Evolutionary conservation across 2,888 invertebrate genomes (phyloP).

Genomic region (Acanthosoma haemorrhoidale): DNA sequence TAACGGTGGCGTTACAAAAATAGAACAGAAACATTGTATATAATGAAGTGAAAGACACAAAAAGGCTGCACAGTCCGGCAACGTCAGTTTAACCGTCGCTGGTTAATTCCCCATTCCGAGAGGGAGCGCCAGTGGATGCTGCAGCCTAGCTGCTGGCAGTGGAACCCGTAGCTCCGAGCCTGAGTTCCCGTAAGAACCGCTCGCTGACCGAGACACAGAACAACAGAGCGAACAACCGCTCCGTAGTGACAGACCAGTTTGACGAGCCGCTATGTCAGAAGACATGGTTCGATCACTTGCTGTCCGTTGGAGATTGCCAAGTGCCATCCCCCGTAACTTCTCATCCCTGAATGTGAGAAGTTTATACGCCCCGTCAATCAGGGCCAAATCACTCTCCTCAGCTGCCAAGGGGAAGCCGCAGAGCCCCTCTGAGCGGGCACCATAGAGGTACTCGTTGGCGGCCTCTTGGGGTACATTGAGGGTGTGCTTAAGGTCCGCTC

Average conservation of each 20-base stretch:
- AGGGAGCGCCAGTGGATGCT: too few species aligned
- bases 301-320: background rate
- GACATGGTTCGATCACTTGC: background rate
- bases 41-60: too few species aligned
- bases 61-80: conserved; percentile 16
- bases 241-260: too few species aligned
- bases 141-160: too few species aligned
- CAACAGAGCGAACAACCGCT: too few species aligned
- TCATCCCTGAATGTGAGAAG: conserved; percentile 5
- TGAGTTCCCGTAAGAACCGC: too few species aligned
- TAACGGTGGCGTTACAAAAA: too few species aligned
- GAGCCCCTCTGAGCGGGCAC: conserved; percentile 5
- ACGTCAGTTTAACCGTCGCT: background rate
- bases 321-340: background rate
- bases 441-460: conserved; percentile 25
- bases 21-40: too few species aligned
- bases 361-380: conserved; percentile 12
- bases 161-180: too few species aligned
- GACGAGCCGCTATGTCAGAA: too few species aligned
- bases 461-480: too few species aligned
- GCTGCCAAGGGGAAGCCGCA: background rate
- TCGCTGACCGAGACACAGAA: background rate
- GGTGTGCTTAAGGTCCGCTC: conserved; percentile 14
- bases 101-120: background rate
- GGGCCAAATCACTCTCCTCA: conserved; percentile 27